Evolutionary conservation across 2,113 vertebrate genomes (phyloP).

Genomic region (Pedionomus torquatus): DNA sequence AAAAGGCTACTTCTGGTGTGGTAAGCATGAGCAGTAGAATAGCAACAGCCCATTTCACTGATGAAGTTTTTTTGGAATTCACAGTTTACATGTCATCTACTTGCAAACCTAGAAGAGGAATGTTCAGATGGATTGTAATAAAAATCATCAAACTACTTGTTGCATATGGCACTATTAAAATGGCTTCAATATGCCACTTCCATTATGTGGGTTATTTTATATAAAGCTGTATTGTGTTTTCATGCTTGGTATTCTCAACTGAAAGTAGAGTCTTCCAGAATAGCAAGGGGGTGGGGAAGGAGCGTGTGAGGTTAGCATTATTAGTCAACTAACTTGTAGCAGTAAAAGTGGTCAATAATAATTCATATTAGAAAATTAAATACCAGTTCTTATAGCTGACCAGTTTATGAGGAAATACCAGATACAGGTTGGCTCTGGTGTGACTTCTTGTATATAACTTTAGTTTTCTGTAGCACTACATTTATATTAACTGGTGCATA

Average conservation of each 20-base stretch:
- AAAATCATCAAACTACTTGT: not conserved
- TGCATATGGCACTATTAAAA: not conserved
- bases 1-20: not conserved
- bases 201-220: not conserved
- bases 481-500: not conserved
- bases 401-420: not conserved
- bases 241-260: not conserved
- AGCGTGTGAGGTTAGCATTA: not conserved
- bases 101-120: not conserved
- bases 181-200: not conserved
- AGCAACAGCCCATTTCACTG: not conserved
- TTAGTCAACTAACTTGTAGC: not conserved
- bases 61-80: not conserved
- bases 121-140: not conserved
- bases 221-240: not conserved
- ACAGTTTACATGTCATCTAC: not conserved
- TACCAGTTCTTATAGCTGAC: not conserved
- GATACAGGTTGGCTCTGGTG: not conserved
- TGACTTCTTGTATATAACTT: not conserved
- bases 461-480: not conserved
- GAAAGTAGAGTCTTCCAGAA: not conserved
- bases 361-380: not conserved
- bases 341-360: not conserved
- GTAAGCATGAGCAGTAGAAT: not conserved
- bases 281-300: accelerated